Conservation (phyloP, 2,888 invertebrate genomes). For the Unio pictorum region DNA sequence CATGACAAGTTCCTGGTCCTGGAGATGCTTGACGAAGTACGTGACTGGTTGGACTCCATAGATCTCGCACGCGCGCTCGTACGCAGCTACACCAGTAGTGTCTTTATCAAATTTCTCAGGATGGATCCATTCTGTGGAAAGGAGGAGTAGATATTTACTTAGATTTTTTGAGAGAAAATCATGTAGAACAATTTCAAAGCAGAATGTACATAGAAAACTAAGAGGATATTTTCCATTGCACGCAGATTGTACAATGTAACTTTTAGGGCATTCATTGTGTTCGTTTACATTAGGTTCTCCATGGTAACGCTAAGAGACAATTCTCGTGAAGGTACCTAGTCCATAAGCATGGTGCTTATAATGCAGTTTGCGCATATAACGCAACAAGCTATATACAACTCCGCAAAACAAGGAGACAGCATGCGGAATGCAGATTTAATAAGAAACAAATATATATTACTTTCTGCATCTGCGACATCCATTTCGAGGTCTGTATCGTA, state of each 20-base stretch:
- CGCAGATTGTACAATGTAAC: too few relatives aligned
- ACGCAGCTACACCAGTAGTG: constrained; percentile 48
- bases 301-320: too few relatives aligned
- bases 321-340: too few relatives aligned
- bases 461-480: constrained; percentile 16
- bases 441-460: constrained; percentile 10
- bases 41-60: constrained; percentile 54
- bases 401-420: too few relatives aligned
- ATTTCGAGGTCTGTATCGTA: constrained; percentile 40
- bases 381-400: too few relatives aligned
- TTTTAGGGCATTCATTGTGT: too few relatives aligned
- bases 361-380: too few relatives aligned
- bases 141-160: neutral
- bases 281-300: too few relatives aligned
- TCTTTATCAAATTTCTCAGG: constrained; percentile 44
- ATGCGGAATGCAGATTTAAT: neutral
- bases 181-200: too few relatives aligned
- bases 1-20: constrained; percentile 50
- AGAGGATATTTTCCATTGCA: too few relatives aligned
- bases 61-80: constrained; percentile 52
- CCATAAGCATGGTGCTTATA: too few relatives aligned
- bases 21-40: constrained; percentile 56
- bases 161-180: neutral
- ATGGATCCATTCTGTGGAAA: constrained; percentile 30
- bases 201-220: too few relatives aligned